A percentile compares a stretch with the other conserved stretches of the same genome.
Conservation (phyloP, 2,888 invertebrate genomes). For the Thalpophila matura region DNA sequence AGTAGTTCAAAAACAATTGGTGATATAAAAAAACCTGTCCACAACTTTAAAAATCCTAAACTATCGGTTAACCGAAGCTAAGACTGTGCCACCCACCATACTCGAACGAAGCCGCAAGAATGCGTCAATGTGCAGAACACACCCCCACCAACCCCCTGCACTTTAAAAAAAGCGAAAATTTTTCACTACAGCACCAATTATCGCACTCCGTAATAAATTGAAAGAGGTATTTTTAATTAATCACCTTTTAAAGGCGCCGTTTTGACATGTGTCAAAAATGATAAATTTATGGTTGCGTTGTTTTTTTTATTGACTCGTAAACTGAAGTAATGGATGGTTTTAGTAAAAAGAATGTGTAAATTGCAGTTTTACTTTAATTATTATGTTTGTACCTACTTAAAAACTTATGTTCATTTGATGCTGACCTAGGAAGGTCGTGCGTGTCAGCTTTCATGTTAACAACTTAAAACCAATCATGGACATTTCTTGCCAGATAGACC, state of each 20-base stretch:
- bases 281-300: constrained; percentile 35
- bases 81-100: constrained; percentile 65
- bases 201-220: constrained; percentile 49
- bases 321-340: constrained; percentile 29
- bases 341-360: constrained; percentile 21
- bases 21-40: not conserved
- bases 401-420: not conserved
- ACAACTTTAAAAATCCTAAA: not conserved
- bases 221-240: constrained; percentile 59
- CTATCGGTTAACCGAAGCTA: constrained; percentile 31
- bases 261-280: constrained; percentile 58
- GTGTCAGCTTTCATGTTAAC: constrained; percentile 6
- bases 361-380: constrained; percentile 9
- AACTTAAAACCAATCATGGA: no score
- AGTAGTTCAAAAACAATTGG: not conserved
- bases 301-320: constrained; percentile 32
- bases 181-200: constrained; percentile 55
- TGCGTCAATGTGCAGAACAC: constrained; percentile 84
- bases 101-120: constrained; percentile 86
- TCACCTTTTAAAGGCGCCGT: constrained; percentile 48
- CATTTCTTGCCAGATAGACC: no score
- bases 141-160: constrained; percentile 63
- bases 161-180: constrained; percentile 62
- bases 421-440: not conserved
- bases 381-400: not conserved